Percentiles rank a stretch among this genome's conserved stretches.
These are phyloP conservation scores for Picus viridis DNA, from an alignment of 2,797 vertebrate genomes.

Conservation along the genomic window DNA sequence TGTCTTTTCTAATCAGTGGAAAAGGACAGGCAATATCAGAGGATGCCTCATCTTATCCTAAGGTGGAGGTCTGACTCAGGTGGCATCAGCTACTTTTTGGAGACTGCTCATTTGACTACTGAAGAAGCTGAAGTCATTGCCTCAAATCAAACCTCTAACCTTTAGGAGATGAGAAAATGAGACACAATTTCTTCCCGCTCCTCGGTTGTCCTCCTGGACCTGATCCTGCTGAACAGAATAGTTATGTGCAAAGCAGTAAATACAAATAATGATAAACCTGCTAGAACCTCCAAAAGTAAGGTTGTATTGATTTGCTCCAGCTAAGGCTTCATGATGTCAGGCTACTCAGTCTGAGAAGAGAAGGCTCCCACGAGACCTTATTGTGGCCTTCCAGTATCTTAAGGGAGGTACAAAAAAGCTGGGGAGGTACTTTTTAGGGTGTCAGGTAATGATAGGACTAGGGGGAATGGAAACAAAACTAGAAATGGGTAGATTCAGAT, in stretches of 20 bases:
- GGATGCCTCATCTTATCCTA: neutral
- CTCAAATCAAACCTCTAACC: neutral
- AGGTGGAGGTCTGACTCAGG: neutral
- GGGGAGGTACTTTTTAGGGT: too few species aligned
- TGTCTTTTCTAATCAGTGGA: neutral
- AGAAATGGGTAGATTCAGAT: too few species aligned
- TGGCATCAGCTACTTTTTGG: neutral
- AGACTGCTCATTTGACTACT: neutral
- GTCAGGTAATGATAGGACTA: too few species aligned
- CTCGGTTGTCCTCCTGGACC: neutral
- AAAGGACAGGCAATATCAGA: neutral
- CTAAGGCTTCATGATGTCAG: neutral
- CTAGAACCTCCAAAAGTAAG: neutral
- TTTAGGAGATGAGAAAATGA: neutral
- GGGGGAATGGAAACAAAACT: too few species aligned
- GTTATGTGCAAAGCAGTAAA: neutral
- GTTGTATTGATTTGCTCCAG: neutral
- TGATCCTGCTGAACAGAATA: neutral
- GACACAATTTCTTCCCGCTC: neutral
- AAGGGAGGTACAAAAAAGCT: too few species aligned
- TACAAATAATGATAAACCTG: neutral
- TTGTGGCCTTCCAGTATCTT: too few species aligned
- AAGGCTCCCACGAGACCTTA: too few species aligned
- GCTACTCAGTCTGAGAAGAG: too few species aligned
- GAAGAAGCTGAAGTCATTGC: neutral